Conservation (phyloP, 2,113 vertebrate species). For the Choloepus hoffmanni region DNA sequence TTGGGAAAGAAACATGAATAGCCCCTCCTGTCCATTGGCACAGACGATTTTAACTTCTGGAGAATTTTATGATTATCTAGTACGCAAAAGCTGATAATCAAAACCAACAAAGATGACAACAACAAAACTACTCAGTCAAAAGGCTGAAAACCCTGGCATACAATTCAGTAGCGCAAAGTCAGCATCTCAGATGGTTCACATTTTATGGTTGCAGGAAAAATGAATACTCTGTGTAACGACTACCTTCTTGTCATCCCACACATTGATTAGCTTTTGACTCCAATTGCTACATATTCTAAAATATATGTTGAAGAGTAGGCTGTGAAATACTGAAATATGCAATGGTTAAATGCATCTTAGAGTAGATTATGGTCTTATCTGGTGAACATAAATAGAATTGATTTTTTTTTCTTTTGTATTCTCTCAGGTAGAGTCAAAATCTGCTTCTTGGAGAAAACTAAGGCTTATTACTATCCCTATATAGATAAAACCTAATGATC, state of each 20-base stretch:
- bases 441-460: neutral
- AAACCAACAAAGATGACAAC: neutral
- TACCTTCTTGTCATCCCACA: neutral
- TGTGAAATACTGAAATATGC: neutral
- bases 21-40: neutral
- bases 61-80: neutral
- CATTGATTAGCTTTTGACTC: neutral
- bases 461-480: neutral
- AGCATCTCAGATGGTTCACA: neutral
- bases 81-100: neutral
- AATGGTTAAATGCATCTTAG: neutral
- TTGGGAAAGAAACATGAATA: neutral
- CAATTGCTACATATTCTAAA: neutral
- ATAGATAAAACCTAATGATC: neutral
- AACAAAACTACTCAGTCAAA: neutral
- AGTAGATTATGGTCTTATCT: neutral
- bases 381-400: slow-evolving; percentile 37
- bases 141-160: neutral
- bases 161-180: neutral
- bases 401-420: neutral
- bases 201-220: neutral
- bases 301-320: neutral
- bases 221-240: rapidly evolving
- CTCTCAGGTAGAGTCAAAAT: slow-evolving; percentile 26
- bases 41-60: neutral